Base-by-base conservation (phyloP, 2,113 vertebrate genomes). In the Megatriorchis doriae region DNA sequence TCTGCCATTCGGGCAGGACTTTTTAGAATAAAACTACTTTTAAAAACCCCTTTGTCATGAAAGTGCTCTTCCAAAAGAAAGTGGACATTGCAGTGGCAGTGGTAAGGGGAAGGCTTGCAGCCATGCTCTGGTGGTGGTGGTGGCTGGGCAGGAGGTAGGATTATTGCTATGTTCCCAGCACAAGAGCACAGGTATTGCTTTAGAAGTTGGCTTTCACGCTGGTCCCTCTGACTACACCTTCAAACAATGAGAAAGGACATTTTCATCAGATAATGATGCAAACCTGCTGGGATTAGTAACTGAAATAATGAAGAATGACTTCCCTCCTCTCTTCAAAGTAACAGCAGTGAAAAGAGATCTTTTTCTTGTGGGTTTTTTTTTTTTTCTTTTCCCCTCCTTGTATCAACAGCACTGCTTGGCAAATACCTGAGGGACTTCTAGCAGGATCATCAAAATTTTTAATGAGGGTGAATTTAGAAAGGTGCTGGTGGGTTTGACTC, bases 211-310 rank as follows among this genome's bases (percentile, higher is more conserved):
- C 81, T 97, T 92, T 86, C 82, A 93, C 21, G 25, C 25, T 81
- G 62, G 40, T 71, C 77, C 52, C 86, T 94, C 90, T 90, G 86
- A 95, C 94, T 65, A 16, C 0, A 15, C 38, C 86, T 96, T 97
- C 61, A 45, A 11, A 15, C 86, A 97, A 90, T 45, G 63, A 92
- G 82, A 83, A 95, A 93, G 68, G 52, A 91, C 61, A 87, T 95
- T 97, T 98, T 92, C 82, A 92, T 90, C 84, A 88, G 95, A 96
- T 97, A 97, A 97, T 87, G 92, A 97, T 80, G 90, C 81, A 93
- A 93, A 80, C 66, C 96, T 97, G 88, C 86, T 97, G 97, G 97
- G 96, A 97, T 90, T 66, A 88, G 88, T 80, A 93, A 87, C 85
- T 65, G 86, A 90, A 94, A 93, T 95, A 96, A 97, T 70, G 66